Conservation (phyloP, 2,888 invertebrate species). For the Allacma fusca region DNA sequence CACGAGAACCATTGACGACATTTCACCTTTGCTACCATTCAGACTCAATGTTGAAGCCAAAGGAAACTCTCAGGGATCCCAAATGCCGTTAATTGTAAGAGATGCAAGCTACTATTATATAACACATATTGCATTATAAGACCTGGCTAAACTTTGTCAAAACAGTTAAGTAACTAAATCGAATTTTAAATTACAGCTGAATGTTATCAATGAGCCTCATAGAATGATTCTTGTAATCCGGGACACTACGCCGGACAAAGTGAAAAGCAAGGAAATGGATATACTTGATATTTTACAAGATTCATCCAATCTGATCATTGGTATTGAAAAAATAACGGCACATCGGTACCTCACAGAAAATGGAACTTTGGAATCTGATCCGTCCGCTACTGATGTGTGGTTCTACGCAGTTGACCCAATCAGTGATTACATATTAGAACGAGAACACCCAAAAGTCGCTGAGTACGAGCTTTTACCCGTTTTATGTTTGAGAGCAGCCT, state of each 20-base stretch:
- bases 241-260: conserved; percentile 76
- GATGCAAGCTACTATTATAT: neutral
- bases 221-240: conserved; percentile 80
- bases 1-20: conserved; percentile 75
- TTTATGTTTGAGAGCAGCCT: neutral
- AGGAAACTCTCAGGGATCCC: conserved; percentile 56
- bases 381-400: conserved; percentile 84
- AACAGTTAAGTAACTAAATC: conserved; percentile 12
- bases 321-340: conserved; percentile 84
- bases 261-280: conserved; percentile 69
- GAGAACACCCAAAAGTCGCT: conserved; percentile 76
- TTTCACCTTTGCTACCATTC: conserved; percentile 75
- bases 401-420: conserved; percentile 84
- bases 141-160: neutral
- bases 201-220: conserved; percentile 79
- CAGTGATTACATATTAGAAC: conserved; percentile 76
- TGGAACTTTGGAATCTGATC: conserved; percentile 75
- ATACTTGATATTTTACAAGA: conserved; percentile 75
- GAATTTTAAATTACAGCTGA: conserved; percentile 69
- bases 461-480: conserved; percentile 67
- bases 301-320: conserved; percentile 77
- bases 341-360: conserved; percentile 77
- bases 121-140: neutral
- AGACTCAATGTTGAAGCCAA: conserved; percentile 75
- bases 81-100: conserved; percentile 59